phyloP scores from a whole-genome alignment of 2,113 vertebrate genomes.

The Poeciliopsis prolifica region DNA sequence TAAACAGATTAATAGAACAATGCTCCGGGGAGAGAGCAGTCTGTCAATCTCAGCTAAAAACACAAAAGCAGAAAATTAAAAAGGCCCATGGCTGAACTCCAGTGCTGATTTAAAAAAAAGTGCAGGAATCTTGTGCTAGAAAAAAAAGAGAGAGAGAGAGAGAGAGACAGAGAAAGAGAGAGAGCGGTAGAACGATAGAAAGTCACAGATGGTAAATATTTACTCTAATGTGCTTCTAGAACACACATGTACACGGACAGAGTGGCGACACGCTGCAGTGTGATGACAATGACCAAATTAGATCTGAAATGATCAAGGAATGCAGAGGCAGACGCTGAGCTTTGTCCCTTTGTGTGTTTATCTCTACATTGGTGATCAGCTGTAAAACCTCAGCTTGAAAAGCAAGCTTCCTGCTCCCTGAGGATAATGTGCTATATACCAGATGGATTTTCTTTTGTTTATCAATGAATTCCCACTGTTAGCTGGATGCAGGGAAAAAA shows the following conservation, averaged over 20 bases:
- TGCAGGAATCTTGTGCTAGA: constrained; percentile 69
- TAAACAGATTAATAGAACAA: constrained; percentile 89
- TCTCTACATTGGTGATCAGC: constrained; percentile 49
- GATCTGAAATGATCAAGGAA: constrained; percentile 62
- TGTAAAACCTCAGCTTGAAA: constrained; percentile 53
- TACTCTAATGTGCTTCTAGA: constrained; percentile 77
- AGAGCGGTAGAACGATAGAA: constrained; percentile 22
- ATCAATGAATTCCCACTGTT: too few relatives aligned
- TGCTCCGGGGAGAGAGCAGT: constrained; percentile 83
- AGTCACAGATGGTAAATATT: constrained; percentile 81
- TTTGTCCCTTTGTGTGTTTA: constrained; percentile 62
- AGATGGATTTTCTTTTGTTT: too few relatives aligned
- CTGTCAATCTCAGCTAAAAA: constrained; percentile 81
- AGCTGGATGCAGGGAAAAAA: too few relatives aligned
- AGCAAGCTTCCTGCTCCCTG: constrained; percentile 23
- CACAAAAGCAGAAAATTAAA: constrained; percentile 89
- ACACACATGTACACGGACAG: constrained; percentile 57
- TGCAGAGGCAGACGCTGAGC: constrained; percentile 38
- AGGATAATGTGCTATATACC: too few relatives aligned
- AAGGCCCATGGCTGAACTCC: constrained; percentile 86
- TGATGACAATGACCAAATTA: constrained; percentile 64
- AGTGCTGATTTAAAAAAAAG: constrained; percentile 72
- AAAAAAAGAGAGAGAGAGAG: constrained; percentile 27
- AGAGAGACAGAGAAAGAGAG: neutral
- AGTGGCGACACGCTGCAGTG: constrained; percentile 30